Evolutionary conservation across 1,140 invertebrate genomes (phyloP), one percentile per base, ranked within the genome.

Genomic region (Hycleus phaleratus): DNA sequence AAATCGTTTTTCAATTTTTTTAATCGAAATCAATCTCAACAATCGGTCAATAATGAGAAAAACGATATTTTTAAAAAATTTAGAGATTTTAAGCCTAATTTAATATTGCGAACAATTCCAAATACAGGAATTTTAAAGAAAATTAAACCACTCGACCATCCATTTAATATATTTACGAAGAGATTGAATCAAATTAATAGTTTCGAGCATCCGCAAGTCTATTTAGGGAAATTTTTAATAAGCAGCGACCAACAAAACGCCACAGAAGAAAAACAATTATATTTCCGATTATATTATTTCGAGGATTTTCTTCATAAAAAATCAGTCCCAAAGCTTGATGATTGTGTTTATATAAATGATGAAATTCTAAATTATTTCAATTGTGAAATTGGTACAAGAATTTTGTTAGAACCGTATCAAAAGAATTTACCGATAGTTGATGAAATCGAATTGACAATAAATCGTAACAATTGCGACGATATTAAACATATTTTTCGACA

Each of bases 401-500:
- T 78, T 8, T 52, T 70, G 32, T 40, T 80, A 5, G 63, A 73
- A 58, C 38, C 54, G 4, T 11, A 66, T 4, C 48, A 68, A 10
- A 25, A 62, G n/a, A 47, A 8, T 3, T 44, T 46, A 47, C 57
- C 50, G 11, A 32, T 46, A 18, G 61, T 60, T 39, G 68, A 45
- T 24, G 66, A 70, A 9, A 64, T 72, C 26, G 53, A 62, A 46
- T 59, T 71, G 40, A 46, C 50, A 46, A 58, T 60, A 18, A 62
- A 61, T 47, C 53, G 56, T n/a, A 59, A 56, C 38, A 54, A 54
- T 49, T 49, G 78, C 60, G 73, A 73, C 18, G 74, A 83, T 49
- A 72, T 81, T 9, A 70, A 76, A 59, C 75, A 84, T 61, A 71
- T 70, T 65, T 82, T 87, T 67, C 77, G 82, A 62, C 72, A 77